Evolutionary conservation across 2,113 vertebrate species (phyloP).

Genomic region (Osmerus mordax): DNA sequence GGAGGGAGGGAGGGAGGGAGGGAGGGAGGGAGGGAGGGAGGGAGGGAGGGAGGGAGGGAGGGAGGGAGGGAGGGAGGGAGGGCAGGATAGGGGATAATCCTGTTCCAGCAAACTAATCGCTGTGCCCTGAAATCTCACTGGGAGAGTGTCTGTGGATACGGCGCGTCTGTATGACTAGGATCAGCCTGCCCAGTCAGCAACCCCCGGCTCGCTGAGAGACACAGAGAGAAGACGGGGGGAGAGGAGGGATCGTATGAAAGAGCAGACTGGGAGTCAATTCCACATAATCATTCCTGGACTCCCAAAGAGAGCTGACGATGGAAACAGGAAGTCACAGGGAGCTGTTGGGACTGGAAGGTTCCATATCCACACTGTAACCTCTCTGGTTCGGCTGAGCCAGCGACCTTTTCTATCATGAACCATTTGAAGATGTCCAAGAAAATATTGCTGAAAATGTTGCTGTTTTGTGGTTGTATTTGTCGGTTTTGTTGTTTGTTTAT

Average conservation of each 20-base stretch:
- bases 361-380: too few species aligned
- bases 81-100: background rate
- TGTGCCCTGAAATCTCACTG: background rate
- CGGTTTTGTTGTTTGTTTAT: too few species aligned
- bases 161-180: background rate
- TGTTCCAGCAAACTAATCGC: constrained; percentile 6
- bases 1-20: background rate
- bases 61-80: background rate
- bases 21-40: background rate
- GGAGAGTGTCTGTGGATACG: background rate
- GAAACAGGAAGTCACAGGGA: background rate
- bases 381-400: too few species aligned
- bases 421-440: too few species aligned
- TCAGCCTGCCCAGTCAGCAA: background rate
- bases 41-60: too few species aligned
- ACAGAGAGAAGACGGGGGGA: too few species aligned
- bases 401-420: too few species aligned
- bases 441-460: too few species aligned
- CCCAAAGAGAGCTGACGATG: background rate
- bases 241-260: background rate
- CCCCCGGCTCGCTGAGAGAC: too few species aligned
- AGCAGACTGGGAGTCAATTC: constrained; percentile 1
- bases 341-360: too few species aligned
- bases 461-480: too few species aligned
- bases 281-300: background rate